Evolutionary conservation across 1,140 invertebrate species (phyloP).

Genomic region (Lordiphosa clarofinis): DNA sequence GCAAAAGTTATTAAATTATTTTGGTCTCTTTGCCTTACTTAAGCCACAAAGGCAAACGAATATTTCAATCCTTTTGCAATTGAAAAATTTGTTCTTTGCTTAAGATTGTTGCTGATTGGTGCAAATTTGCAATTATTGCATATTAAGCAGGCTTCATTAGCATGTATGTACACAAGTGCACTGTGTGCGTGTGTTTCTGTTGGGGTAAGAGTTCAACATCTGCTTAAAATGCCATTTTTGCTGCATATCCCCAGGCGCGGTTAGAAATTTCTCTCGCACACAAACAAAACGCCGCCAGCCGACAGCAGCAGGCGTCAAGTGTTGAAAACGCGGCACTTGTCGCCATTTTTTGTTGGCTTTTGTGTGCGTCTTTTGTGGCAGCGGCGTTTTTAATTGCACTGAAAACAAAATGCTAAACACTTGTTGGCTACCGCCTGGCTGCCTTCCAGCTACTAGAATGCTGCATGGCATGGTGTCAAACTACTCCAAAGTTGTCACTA

Average conservation of each 20-base stretch:
- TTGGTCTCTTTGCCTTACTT: constrained; percentile 11
- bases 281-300: neutral
- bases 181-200: neutral
- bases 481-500: constrained; percentile 28
- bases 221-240: constrained; percentile 54
- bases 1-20: constrained; percentile 61
- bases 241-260: constrained; percentile 69
- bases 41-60: constrained; percentile 24
- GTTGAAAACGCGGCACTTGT: constrained; percentile 41
- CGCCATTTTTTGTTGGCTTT: constrained; percentile 26
- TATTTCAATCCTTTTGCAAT: constrained; percentile 6
- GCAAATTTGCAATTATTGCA: constrained; percentile 56
- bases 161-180: constrained; percentile 24
- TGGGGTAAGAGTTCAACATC: constrained; percentile 6
- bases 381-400: constrained; percentile 66
- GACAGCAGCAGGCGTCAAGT: constrained; percentile 32
- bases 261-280: constrained; percentile 22
- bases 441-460: constrained; percentile 44
- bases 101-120: constrained; percentile 33
- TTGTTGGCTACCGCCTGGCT: constrained; percentile 56
- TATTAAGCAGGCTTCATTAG: constrained; percentile 51
- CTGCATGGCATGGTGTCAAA: constrained; percentile 37
- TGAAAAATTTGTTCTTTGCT: constrained; percentile 3
- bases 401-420: constrained; percentile 75
- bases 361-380: constrained; percentile 63